Evolutionary conservation across 1,140 invertebrate genomes (phyloP).

Genomic region (Drosophila ironensis): DNA sequence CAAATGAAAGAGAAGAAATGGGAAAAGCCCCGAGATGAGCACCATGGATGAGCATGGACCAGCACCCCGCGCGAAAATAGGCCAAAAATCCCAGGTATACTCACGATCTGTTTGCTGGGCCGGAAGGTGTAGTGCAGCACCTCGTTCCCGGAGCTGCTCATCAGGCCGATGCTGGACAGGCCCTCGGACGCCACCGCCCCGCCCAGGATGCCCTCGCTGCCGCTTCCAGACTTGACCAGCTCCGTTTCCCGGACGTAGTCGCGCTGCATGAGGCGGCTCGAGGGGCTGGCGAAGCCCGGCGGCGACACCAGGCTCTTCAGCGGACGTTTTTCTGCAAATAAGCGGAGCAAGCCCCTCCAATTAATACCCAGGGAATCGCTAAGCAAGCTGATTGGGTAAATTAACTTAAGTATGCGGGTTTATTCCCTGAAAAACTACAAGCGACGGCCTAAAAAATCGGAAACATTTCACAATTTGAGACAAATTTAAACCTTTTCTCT

Average conservation of each 20-base stretch:
- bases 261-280: conserved; percentile 72
- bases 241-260: conserved; percentile 68
- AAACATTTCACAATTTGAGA: too few species aligned
- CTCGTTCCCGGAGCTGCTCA: conserved; percentile 74
- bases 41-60: conserved; percentile 24
- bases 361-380: not conserved
- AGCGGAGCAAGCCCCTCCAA: not conserved
- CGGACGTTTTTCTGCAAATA: conserved; percentile 74
- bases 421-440: too few species aligned
- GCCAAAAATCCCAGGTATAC: conserved; percentile 45
- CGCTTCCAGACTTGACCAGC: conserved; percentile 41
- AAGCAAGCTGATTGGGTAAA: too few species aligned
- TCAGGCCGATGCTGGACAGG: conserved; percentile 52
- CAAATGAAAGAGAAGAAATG: conserved; percentile 3
- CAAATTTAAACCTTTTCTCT: too few species aligned
- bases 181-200: conserved; percentile 37
- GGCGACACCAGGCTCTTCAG: conserved; percentile 69
- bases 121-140: conserved; percentile 81
- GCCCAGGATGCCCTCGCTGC: conserved; percentile 18
- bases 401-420: too few species aligned
- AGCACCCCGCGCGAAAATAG: conserved; percentile 9
- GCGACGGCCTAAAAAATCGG: too few species aligned
- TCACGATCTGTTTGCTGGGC: conserved; percentile 82
- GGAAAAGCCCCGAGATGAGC: conserved; percentile 4
- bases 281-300: conserved; percentile 77